Conservation (phyloP, 2,113 vertebrate genomes). For the Cebus imitator region DNA sequence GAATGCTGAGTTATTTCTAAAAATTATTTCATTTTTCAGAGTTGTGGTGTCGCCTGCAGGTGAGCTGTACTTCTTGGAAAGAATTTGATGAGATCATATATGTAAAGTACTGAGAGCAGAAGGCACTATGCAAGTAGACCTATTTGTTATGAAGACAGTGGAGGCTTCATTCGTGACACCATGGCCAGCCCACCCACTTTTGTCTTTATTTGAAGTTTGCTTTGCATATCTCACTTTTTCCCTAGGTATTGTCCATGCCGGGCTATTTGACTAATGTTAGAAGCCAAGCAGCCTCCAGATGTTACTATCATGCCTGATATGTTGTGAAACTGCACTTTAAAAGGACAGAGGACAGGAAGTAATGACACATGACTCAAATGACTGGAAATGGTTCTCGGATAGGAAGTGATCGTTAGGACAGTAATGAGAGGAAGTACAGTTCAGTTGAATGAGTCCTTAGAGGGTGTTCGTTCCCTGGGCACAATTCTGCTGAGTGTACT, state of each 20-base stretch:
- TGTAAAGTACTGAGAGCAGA: neutral
- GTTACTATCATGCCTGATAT: neutral
- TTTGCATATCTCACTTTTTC: neutral
- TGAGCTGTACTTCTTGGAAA: neutral
- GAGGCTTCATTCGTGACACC: neutral
- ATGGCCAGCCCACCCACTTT: neutral
- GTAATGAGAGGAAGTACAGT: neutral
- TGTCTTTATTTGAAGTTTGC: neutral
- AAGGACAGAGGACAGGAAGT: slow-evolving; percentile 29
- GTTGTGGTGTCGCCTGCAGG: neutral
- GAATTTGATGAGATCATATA: neutral
- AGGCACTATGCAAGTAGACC: neutral
- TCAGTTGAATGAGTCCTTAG: neutral
- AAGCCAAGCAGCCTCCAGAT: neutral
- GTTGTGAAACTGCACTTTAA: neutral
- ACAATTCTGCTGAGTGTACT: neutral
- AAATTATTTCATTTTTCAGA: neutral
- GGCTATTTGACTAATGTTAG: neutral
- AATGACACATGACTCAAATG: neutral
- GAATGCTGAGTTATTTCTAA: neutral
- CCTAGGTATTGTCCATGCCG: neutral
- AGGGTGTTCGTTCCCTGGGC: fast-evolving
- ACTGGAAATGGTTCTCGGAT: neutral
- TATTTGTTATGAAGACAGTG: neutral
- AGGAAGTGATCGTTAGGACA: neutral